Evolutionary conservation across 2,797 vertebrate species (phyloP).

Genomic region (Characodon lateralis): DNA sequence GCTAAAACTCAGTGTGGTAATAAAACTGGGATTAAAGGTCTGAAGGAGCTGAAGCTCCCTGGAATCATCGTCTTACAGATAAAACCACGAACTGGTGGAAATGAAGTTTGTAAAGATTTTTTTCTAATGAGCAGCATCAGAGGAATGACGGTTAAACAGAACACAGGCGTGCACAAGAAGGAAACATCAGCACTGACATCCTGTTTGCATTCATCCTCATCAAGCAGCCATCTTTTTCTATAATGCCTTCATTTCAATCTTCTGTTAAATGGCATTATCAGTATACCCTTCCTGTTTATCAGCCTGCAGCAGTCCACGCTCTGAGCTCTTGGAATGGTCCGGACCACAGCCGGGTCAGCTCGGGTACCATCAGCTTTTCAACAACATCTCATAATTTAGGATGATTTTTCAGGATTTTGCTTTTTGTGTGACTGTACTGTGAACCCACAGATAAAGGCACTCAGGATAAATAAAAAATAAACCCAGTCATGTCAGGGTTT

Average conservation of each 20-base stretch:
- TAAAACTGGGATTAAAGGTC: constrained; percentile 22
- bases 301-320: constrained; percentile 39
- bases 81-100: constrained; percentile 14
- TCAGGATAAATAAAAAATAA: no score
- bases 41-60: constrained; percentile 7
- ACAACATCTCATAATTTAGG: not conserved
- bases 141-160: constrained; percentile 32
- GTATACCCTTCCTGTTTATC: constrained; percentile 71
- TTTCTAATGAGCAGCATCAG: not conserved
- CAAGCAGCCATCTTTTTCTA: constrained; percentile 39
- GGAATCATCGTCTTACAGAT: not conserved
- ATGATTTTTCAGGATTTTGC: no score
- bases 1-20: constrained; percentile 42
- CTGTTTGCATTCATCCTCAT: constrained; percentile 61
- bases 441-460: no score
- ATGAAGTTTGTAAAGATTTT: constrained; percentile 29
- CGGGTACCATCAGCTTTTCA: constrained; percentile 60
- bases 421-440: no score
- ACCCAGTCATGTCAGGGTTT: no score
- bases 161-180: constrained; percentile 52
- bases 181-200: constrained; percentile 43
- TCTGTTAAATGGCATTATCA: constrained; percentile 59
- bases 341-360: constrained; percentile 66
- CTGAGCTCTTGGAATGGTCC: constrained; percentile 38
- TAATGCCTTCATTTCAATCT: constrained; percentile 52